Evolutionary conservation across 2,797 vertebrate species (phyloP).

Genomic region (Kryptopterus vitreolus): DNA sequence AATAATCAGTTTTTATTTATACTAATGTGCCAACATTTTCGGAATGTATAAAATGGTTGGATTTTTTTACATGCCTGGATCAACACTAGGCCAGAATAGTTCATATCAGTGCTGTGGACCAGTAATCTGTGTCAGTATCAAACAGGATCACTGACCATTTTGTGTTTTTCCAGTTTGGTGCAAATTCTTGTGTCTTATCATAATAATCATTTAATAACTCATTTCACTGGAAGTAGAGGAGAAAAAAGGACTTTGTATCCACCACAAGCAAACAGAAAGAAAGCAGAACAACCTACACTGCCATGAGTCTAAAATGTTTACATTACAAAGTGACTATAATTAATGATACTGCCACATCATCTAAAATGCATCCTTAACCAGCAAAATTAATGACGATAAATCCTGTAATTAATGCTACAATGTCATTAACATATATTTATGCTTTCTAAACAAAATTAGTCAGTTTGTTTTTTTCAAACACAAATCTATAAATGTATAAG

Average conservation of each 20-base stretch:
- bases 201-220: not conserved
- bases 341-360: not conserved
- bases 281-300: not conserved
- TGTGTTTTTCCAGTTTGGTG: not conserved
- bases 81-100: not conserved
- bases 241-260: not conserved
- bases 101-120: not conserved
- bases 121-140: not conserved
- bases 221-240: not conserved
- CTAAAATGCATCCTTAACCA: not conserved
- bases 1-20: no score
- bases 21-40: no score
- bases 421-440: not conserved
- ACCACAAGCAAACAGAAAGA: not conserved
- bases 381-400: not conserved
- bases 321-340: not conserved
- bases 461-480: no score
- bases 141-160: not conserved
- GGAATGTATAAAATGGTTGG: not conserved
- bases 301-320: not conserved
- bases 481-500: no score
- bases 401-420: not conserved
- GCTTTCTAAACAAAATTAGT: not conserved
- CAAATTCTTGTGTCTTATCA: not conserved
- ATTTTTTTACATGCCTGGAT: no score